A percentile compares a stretch with the other conserved stretches of the same genome.
phyloP scores from a whole-genome alignment of 2,797 vertebrate genomes.

The Scarus forsteni region DNA sequence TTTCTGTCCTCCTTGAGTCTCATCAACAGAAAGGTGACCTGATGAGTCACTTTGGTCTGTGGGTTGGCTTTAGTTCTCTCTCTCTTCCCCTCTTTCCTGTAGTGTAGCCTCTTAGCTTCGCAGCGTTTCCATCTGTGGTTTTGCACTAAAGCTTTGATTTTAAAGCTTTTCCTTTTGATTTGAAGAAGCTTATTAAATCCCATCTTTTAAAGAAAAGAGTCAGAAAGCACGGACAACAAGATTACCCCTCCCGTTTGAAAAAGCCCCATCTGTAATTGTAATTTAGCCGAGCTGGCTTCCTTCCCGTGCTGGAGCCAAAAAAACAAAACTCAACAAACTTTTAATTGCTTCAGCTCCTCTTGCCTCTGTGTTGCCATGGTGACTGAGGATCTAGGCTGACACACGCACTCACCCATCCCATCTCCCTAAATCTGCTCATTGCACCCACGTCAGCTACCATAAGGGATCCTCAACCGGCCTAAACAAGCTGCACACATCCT shows the following conservation, averaged over 20 bases:
- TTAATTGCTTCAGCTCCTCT: constrained; percentile 62
- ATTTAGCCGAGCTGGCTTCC: constrained; percentile 46
- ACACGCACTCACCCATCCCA: constrained; percentile 10
- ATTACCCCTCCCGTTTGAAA: constrained; percentile 39
- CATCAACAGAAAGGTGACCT: constrained; percentile 72
- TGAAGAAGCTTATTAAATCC: constrained; percentile 28
- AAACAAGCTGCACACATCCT: constrained; percentile 53
- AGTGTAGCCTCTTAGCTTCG: constrained; percentile 12
- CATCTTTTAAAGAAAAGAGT: constrained; percentile 1
- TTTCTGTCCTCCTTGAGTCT: constrained; percentile 78
- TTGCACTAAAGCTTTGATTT: constrained; percentile 33
- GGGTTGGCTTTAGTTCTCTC: constrained; percentile 13
- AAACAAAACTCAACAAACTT: constrained; percentile 57
- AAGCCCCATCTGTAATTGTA: constrained; percentile 57
- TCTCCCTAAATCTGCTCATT: constrained; percentile 20
- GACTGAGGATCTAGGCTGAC: constrained; percentile 27
- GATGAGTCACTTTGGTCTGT: constrained; percentile 66
- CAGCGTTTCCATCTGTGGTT: constrained; percentile 26
- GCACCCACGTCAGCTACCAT: constrained; percentile 26
- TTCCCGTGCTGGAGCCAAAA: constrained; percentile 22
- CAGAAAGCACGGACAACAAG: constrained; percentile 42
- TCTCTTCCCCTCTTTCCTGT: constrained; percentile 15
- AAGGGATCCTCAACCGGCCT: constrained; percentile 46
- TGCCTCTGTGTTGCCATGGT: constrained; percentile 50
- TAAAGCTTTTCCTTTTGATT: constrained; percentile 42